Evolutionary conservation across 2,888 invertebrate genomes (phyloP), one percentile per base, ranked within the genome.

Genomic region (Hirtodrosophila cameraria): DNA sequence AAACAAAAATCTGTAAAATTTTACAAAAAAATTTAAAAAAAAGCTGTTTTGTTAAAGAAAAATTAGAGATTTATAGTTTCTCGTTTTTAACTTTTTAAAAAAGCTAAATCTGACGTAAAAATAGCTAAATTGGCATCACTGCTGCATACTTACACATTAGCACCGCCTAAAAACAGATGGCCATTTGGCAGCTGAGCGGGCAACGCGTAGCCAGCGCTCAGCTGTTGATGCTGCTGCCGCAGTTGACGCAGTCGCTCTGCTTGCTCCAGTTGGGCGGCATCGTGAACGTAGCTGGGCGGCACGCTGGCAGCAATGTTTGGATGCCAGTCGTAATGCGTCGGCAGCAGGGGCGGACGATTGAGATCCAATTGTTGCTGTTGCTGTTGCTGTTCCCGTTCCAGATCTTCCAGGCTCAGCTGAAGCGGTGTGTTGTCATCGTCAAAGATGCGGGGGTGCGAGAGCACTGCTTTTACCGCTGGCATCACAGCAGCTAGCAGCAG

Each of bases 321-420:
- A n/a, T 75, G 77, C 82, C 82, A 82, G 2, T 68, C 85, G 16
- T 82, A 85, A 6, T 63, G 85, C 3, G 66, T 82, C 55, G 82
- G 82, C 64, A 82, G 38, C 20, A 70, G 36, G 0, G 82, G 82
- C 12, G 67, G 78, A 1, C 78, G 68, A 45, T 83, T 83, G 12
- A 77, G 48, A 39, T 73, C 81, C 12, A 45, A 30, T 1, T 33
- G 55, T 11, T 69, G 64, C 7, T 28, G 23, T 1, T 33, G 55
- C 13, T 69, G 64, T 5, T 28, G 23, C 91, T 74, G 59, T 7
- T 95, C 95, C 27, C 93, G 92, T 87, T 96, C 95, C 67, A 95
- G 94, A 89, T 95, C 95, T 88, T 95, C 94, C 41, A 95, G 91
- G 72, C 94, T 93, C 55, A 95, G 92, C 89, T 94, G 94, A 87